Percentiles rank a stretch among this genome's conserved stretches.
phyloP scores from a whole-genome alignment of 2,888 invertebrate genomes.

The Coenonympha glycerion region DNA sequence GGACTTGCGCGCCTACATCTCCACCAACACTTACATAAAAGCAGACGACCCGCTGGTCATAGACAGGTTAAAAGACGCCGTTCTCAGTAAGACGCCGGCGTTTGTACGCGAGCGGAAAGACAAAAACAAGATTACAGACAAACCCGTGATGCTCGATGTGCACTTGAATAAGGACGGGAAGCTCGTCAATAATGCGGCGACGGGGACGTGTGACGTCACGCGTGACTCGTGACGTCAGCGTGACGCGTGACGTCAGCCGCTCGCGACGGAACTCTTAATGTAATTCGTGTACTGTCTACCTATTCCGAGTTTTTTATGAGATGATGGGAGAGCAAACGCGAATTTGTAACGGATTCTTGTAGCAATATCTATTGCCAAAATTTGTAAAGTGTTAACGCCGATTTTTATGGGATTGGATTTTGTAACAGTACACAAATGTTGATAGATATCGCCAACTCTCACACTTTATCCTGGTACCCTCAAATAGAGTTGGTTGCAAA shows the following conservation, averaged over 20 bases:
- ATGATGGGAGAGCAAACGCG: no score
- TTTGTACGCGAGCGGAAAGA: background rate
- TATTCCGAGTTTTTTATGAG: no score
- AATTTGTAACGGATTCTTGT: no score
- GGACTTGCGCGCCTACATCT: slow-evolving; percentile 79
- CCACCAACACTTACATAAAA: slow-evolving; percentile 85
- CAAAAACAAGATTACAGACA: background rate
- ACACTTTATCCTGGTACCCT: slow-evolving; percentile 12
- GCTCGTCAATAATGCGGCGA: slow-evolving; percentile 12
- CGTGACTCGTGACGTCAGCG: no score
- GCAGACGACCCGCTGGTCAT: slow-evolving; percentile 89
- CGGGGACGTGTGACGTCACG: background rate
- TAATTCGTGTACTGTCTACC: no score
- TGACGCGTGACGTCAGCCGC: no score
- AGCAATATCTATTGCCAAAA: no score
- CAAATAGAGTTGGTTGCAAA: slow-evolving; percentile 10
- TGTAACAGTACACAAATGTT: no score
- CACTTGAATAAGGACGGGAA: slow-evolving; percentile 2
- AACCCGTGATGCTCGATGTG: slow-evolving; percentile 24
- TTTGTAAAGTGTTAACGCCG: no score
- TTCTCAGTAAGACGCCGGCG: slow-evolving; percentile 53
- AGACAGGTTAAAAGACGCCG: slow-evolving; percentile 82
- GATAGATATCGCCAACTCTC: no score
- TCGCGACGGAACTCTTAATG: no score
- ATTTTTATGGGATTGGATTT: no score